Evolutionary conservation across 2,113 vertebrate genomes (phyloP).

Genomic region (Erythrocebus patas): DNA sequence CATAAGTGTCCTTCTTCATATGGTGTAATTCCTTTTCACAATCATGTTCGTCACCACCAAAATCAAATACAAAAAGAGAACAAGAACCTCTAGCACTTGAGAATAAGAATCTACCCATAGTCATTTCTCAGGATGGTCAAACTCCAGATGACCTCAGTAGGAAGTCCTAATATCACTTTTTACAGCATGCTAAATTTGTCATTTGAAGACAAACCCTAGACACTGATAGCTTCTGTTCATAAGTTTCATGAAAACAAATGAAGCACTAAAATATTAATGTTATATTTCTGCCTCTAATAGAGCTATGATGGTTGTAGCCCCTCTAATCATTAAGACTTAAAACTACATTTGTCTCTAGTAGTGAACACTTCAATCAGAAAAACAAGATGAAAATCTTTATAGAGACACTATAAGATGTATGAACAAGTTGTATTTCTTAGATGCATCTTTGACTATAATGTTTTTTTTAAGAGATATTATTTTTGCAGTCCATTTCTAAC

Average conservation of each 20-base stretch:
- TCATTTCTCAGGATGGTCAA: constrained; percentile 38
- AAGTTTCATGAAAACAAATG: constrained; percentile 74
- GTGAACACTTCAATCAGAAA: constrained; percentile 72
- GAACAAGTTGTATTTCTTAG: constrained; percentile 72
- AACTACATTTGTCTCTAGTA: constrained; percentile 78
- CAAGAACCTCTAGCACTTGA: neutral
- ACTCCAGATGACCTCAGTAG: constrained; percentile 34
- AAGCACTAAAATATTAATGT: constrained; percentile 83
- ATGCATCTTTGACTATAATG: constrained; percentile 75
- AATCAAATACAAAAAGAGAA: constrained; percentile 34
- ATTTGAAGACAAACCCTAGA: constrained; percentile 58
- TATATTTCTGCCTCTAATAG: constrained; percentile 70
- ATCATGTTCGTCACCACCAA: neutral
- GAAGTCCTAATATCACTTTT: constrained; percentile 47
- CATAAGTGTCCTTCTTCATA: neutral
- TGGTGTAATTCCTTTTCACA: neutral
- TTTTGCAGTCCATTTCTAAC: constrained; percentile 24
- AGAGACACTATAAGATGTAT: constrained; percentile 74
- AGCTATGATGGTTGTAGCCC: constrained; percentile 57
- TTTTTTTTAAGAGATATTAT: constrained; percentile 70
- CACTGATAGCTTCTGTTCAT: constrained; percentile 72
- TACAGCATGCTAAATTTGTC: constrained; percentile 52
- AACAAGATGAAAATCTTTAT: constrained; percentile 58
- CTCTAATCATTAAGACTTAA: constrained; percentile 70
- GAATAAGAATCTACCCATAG: constrained; percentile 17